phyloP scores from a whole-genome alignment of 1,140 invertebrate genomes.

The Halyomorpha halys region DNA sequence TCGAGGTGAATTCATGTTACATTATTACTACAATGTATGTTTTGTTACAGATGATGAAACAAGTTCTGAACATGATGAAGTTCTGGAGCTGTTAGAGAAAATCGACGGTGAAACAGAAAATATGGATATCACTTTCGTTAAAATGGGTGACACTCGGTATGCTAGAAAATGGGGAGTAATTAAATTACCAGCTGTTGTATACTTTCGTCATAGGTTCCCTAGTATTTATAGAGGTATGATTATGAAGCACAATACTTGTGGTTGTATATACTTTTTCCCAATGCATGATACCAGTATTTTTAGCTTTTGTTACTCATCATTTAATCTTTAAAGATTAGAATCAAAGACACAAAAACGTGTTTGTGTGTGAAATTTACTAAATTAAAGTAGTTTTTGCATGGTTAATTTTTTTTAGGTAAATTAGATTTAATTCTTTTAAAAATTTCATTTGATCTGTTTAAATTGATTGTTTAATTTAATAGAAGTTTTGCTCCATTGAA shows the following conservation, averaged over 20 bases:
- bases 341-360: too few relatives aligned
- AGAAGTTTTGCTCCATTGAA: too few relatives aligned
- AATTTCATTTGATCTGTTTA: too few relatives aligned
- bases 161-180: conserved; percentile 92
- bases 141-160: conserved; percentile 84
- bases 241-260: conserved; percentile 4
- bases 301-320: not conserved
- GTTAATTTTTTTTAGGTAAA: too few relatives aligned
- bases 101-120: conserved; percentile 90
- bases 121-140: conserved; percentile 89
- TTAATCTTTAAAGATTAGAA: not conserved
- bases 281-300: too few relatives aligned
- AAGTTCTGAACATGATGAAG: conserved; percentile 62
- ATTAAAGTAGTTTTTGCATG: too few relatives aligned
- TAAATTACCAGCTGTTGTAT: conserved; percentile 81
- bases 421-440: too few relatives aligned
- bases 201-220: conserved; percentile 86
- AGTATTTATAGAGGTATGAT: conserved; percentile 80
- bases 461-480: too few relatives aligned
- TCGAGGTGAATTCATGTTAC: too few relatives aligned
- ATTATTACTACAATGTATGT: too few relatives aligned
- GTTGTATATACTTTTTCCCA: too few relatives aligned
- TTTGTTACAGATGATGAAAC: conserved; percentile 59
- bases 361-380: too few relatives aligned
- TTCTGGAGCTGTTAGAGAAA: conserved; percentile 74